These are phyloP conservation scores for Euzophera pinguis DNA, from an alignment of 2,888 invertebrate species.

Conservation along the genomic window DNA sequence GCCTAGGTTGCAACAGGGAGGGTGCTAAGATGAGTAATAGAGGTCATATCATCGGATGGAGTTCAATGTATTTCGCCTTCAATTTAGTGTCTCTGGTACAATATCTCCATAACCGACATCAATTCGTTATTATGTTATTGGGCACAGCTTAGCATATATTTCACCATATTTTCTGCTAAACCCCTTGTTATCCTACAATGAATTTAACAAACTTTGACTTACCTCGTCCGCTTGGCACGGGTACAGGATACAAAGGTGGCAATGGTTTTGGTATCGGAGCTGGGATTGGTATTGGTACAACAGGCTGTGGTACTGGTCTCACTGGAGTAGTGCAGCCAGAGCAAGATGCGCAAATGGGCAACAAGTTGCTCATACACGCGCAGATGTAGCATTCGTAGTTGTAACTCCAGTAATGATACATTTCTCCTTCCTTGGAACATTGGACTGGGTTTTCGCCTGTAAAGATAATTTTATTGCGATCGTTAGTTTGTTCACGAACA, in stretches of 20 bases:
- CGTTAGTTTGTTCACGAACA: not conserved
- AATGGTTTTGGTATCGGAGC: slow-evolving; percentile 12
- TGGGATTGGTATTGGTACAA: not conserved
- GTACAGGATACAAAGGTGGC: too few species aligned
- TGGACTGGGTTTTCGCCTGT: slow-evolving; percentile 37
- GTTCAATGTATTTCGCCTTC: too few species aligned
- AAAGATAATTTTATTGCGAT: slow-evolving; percentile 13
- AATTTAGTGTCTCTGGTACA: too few species aligned
- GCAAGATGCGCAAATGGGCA: slow-evolving; percentile 50
- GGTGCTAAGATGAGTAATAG: too few species aligned
- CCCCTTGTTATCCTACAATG: too few species aligned
- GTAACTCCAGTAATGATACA: slow-evolving; percentile 42
- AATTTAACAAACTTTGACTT: too few species aligned
- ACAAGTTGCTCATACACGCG: slow-evolving; percentile 44
- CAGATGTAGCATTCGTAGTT: slow-evolving; percentile 48
- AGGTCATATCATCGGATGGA: too few species aligned
- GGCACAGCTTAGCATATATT: too few species aligned
- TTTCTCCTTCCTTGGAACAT: slow-evolving; percentile 45
- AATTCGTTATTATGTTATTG: too few species aligned
- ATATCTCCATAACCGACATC: too few species aligned
- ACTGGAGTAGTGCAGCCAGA: slow-evolving; percentile 30
- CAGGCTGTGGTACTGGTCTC: slow-evolving; percentile 3
- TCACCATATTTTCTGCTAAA: too few species aligned
- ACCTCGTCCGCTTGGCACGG: not conserved
- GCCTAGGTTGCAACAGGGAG: too few species aligned